These are phyloP conservation scores for Epistrophella euchroma DNA, from an alignment of 2,888 invertebrate species.

Conservation along the genomic window DNA sequence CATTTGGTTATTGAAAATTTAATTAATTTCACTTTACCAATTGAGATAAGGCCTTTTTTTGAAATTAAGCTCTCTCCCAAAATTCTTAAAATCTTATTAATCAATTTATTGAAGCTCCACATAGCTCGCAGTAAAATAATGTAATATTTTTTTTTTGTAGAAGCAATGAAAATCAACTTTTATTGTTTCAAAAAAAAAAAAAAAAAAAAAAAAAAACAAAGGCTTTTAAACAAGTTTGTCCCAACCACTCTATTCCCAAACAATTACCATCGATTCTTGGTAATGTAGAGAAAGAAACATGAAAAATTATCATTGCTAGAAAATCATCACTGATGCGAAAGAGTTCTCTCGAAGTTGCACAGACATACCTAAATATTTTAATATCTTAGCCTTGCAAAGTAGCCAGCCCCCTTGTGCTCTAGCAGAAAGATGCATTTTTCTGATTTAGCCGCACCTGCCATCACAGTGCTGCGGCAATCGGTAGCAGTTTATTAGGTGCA, in stretches of 20 bases:
- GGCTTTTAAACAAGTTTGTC: slow-evolving; percentile 17
- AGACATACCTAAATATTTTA: background rate
- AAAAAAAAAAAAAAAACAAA: background rate
- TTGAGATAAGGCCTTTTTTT: too few species aligned
- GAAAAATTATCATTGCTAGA: slow-evolving; percentile 74
- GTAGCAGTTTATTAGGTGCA: slow-evolving; percentile 77
- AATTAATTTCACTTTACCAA: too few species aligned
- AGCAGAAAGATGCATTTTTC: slow-evolving; percentile 62
- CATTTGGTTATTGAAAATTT: too few species aligned
- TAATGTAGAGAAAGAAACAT: slow-evolving; percentile 67
- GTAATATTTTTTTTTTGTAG: background rate
- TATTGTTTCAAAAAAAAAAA: background rate
- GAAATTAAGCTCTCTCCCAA: too few species aligned
- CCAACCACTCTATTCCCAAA: slow-evolving; percentile 58
- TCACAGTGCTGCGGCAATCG: slow-evolving; percentile 59
- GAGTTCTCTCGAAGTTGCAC: slow-evolving; percentile 18
- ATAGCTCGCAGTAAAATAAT: background rate
- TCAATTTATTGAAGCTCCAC: too few species aligned
- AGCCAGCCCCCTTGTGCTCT: slow-evolving; percentile 17
- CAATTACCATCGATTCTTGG: slow-evolving; percentile 74
- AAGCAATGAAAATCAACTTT: slow-evolving; percentile 24
- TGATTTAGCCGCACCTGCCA: slow-evolving; percentile 72
- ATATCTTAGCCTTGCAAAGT: slow-evolving; percentile 12
- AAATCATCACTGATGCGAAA: slow-evolving; percentile 57
- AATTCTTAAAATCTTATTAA: too few species aligned